Evolutionary conservation across 2,888 invertebrate species (phyloP), one percentile per base, ranked within the genome.

Genomic region (Theretra japonica): DNA sequence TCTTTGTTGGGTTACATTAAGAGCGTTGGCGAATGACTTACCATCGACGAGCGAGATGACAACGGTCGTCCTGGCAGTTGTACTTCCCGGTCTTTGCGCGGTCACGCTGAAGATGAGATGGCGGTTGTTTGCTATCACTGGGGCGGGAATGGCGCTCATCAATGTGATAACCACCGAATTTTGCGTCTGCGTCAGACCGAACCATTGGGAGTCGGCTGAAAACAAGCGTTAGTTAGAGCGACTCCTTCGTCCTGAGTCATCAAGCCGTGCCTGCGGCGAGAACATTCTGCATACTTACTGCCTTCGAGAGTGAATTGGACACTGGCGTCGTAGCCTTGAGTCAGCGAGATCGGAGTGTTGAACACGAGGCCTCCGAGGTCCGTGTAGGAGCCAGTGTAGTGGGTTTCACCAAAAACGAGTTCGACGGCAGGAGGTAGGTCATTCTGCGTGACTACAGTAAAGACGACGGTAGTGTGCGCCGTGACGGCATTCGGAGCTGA

Each of bases 171-270:
- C 68, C 15, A 75, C 68, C 11, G 70, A 69, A 60, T 75, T 75
- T 11, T 50, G 30, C n/a, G 73, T 1, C 60, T 25, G 33, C 4
- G 2, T 78, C 68, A 83, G 82, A 2, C 75, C 77, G 48, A 82
- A 86, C 81, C 82, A 85, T 30, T 79, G 75, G 0, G 84, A 70
- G 28, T 80, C 62, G 7, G 80, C 86, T 86, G 77, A 80, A 58
- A 58, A 21, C 21, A 23, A 25, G 41, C 41, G 11, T 41, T 11
- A 11, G 41, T 41, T 41, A 0, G 11, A 41, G 41, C 11, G 41
- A 41, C 8, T 41, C 41, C 11, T 8, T 11, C 11, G 41, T 41
- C 3, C 41, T 41, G 41, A 2, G 33, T 41, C 11, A 58, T 58
- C 57, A 23, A 23, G 4, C 23, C 15, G 57, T 58, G 23, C 8